Evolutionary conservation across 2,113 vertebrate genomes (phyloP).

Genomic region (Bucco capensis): DNA sequence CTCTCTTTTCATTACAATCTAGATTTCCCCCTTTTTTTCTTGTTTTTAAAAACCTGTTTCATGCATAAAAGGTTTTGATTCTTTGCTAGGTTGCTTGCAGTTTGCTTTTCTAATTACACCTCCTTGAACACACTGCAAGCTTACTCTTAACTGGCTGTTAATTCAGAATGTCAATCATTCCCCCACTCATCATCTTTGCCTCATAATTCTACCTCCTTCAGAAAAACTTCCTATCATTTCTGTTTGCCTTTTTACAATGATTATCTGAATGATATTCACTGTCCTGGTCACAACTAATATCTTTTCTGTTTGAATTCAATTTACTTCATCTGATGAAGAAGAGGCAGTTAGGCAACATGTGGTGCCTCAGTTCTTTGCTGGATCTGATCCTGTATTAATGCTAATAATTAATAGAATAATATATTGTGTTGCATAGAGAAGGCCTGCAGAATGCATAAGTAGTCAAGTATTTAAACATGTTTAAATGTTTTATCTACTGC

Average conservation of each 20-base stretch:
- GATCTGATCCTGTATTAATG: neutral
- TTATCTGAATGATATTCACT: neutral
- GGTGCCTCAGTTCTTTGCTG: neutral
- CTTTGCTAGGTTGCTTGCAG: slow-evolving; percentile 52
- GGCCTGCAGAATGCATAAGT: neutral
- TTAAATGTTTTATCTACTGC: neutral
- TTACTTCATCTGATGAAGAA: neutral
- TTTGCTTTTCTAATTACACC: slow-evolving; percentile 67
- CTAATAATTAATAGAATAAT: neutral
- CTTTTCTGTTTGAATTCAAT: neutral
- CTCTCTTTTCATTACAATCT: slow-evolving; percentile 26
- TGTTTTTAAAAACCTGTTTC: slow-evolving; percentile 38
- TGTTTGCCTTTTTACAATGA: neutral
- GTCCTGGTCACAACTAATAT: neutral
- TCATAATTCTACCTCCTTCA: neutral
- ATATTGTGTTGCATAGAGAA: neutral
- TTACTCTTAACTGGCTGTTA: slow-evolving; percentile 51
- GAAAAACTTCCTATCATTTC: slow-evolving; percentile 42
- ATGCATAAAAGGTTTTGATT: slow-evolving; percentile 60
- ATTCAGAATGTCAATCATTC: slow-evolving; percentile 42
- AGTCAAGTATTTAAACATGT: neutral
- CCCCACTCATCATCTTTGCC: neutral
- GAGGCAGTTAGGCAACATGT: neutral
- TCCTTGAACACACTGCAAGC: slow-evolving; percentile 56
- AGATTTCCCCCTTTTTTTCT: slow-evolving; percentile 21